phyloP scores from a whole-genome alignment of 2,888 invertebrate genomes.

The Chrysopilus asiliformis region DNA sequence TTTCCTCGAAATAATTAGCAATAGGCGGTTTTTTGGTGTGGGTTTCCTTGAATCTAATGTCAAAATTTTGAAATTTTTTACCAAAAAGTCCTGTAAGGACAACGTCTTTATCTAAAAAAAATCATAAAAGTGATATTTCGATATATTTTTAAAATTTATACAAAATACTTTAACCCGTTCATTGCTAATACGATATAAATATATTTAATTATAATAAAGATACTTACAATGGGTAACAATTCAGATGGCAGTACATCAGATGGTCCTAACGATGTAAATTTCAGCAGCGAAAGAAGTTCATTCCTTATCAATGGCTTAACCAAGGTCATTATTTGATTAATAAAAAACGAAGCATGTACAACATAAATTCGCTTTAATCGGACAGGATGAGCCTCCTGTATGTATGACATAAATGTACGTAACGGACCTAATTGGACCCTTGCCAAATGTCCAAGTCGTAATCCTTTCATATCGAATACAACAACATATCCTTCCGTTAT shows the following conservation, averaged over 20 bases:
- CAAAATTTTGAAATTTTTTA: no score
- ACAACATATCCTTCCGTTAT: conserved; percentile 46
- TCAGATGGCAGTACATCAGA: conserved; percentile 21
- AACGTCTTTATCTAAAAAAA: no score
- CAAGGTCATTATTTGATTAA: conserved; percentile 53
- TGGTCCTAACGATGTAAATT: conserved; percentile 43
- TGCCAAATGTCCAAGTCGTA: conserved; percentile 50
- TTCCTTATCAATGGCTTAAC: conserved; percentile 50
- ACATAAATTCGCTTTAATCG: conserved; percentile 52
- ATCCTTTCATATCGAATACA: conserved; percentile 54
- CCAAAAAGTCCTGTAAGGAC: no score
- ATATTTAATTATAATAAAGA: no score
- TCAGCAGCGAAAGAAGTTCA: conserved; percentile 45
- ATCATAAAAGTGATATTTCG: no score
- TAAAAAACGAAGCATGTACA: conserved; percentile 51
- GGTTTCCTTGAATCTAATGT: no score
- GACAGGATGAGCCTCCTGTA: conserved; percentile 55
- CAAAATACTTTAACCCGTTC: no score
- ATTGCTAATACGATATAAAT: no score
- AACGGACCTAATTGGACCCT: conserved; percentile 48
- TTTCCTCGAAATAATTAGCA: no score
- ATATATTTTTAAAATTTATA: no score
- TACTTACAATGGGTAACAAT: conserved; percentile 16
- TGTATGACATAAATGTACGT: conserved; percentile 50
- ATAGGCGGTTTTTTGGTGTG: no score